These are phyloP conservation scores for Lampris megalopsis DNA, from an alignment of 2,113 vertebrate species.

Conservation along the genomic window DNA sequence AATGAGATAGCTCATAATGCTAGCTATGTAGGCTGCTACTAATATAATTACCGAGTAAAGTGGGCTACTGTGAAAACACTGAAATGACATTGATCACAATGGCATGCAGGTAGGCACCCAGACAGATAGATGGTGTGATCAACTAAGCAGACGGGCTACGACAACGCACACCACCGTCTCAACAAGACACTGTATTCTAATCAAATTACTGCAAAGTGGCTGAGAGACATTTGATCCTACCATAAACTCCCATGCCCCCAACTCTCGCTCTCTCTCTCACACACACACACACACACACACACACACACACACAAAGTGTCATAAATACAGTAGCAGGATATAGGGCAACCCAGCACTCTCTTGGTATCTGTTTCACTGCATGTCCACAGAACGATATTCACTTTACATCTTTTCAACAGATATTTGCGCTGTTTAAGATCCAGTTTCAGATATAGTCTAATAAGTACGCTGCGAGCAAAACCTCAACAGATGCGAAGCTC, in stretches of 20 bases:
- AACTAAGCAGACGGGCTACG: background rate
- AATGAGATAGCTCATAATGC: no score
- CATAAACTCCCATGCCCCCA: constrained; percentile 46
- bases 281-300: constrained; percentile 13
- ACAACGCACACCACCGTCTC: background rate
- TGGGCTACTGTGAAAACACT: no score
- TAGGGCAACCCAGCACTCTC: constrained; percentile 6
- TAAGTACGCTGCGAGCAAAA: no score
- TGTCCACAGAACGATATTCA: background rate
- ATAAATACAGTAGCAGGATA: constrained; percentile 14
- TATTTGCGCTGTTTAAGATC: background rate
- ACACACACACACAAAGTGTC: constrained; percentile 33
- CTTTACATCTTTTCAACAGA: background rate
- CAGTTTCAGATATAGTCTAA: background rate
- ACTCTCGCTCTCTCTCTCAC: background rate
- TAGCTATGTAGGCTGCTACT: no score
- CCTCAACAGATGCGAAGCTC: no score
- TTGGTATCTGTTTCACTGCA: background rate
- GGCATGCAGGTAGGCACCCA: constrained; percentile 12
- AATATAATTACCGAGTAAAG: no score
- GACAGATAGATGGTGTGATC: constrained; percentile 11
- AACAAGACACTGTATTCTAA: constrained; percentile 49
- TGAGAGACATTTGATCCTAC: constrained; percentile 58
- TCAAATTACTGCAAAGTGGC: constrained; percentile 63
- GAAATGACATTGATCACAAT: background rate